Evolutionary conservation across 1,140 invertebrate species (phyloP).

Genomic region (Druon quercuslanigerum): DNA sequence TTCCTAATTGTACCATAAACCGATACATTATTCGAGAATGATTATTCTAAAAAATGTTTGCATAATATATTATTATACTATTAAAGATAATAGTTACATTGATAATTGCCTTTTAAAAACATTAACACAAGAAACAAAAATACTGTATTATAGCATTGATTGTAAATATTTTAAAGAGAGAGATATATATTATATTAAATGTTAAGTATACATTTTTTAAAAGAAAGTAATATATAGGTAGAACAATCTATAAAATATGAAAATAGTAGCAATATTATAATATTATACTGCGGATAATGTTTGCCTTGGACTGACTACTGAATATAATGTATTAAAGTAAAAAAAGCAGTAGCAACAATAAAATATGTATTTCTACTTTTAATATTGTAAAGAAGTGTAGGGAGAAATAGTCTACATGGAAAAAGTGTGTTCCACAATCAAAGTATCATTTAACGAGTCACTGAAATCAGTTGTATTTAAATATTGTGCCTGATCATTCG

Average conservation of each 20-base stretch:
- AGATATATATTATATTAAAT: conserved; percentile 68
- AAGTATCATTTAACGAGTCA: conserved; percentile 60
- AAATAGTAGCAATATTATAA: conserved; percentile 72
- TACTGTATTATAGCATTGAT: conserved; percentile 72
- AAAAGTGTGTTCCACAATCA: conserved; percentile 70
- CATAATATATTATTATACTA: conserved; percentile 59
- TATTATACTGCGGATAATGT: conserved; percentile 72
- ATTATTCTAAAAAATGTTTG: conserved; percentile 67
- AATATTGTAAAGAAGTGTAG: conserved; percentile 64
- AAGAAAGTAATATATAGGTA: conserved; percentile 76
- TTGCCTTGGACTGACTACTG: conserved; percentile 76
- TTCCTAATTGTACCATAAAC: conserved; percentile 44
- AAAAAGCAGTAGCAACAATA: conserved; percentile 66
- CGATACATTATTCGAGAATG: conserved; percentile 57
- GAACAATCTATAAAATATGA: conserved; percentile 67
- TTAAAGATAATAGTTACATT: conserved; percentile 70
- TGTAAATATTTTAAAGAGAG: conserved; percentile 74
- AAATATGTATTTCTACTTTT: conserved; percentile 75
- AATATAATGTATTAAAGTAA: conserved; percentile 69
- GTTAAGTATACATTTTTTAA: conserved; percentile 76
- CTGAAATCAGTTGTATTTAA: conserved; percentile 46
- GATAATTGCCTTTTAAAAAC: conserved; percentile 74
- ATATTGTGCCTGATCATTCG: conserved; percentile 61
- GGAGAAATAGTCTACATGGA: conserved; percentile 62
- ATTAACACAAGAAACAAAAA: conserved; percentile 66